Base-by-base conservation (phyloP, 2,797 vertebrate species). In the Bovichtus variegatus region DNA sequence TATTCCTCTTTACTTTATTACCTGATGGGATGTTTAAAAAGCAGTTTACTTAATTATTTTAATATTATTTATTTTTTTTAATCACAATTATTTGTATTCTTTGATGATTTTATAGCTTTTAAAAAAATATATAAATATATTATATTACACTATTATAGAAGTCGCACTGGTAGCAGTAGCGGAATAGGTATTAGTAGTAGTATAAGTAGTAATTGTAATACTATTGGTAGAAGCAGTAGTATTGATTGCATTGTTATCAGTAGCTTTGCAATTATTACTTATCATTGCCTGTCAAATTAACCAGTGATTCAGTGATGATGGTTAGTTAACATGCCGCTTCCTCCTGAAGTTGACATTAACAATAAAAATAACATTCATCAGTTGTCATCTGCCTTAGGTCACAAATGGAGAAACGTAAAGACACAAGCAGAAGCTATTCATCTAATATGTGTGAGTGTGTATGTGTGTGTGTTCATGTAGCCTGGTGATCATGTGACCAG, bases 401-500 rank as follows among this genome's bases (percentile, higher is more conserved):
- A 59, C 21, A 19, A 44, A 13, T 5, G 4, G 4, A 57, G 31
- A 3, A 63, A 57, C 6, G 36, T n/a, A 3, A 36, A 61, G 18
- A 60, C 13, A 50, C 3, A 41, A 62, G 61, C 21, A 72, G 59
- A 53, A 2, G 16, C 0, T 65, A 25, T 67, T 78, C 81, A 76
- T 34, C 34, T 63, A 21, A 19, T 23, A 16, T 51, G 40, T 34
- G 5, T 54, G 60, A 59, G 61, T 29, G 65, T 50, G 70, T 36
- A 67, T 44, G 40, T 49, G 31, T 27, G 38, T 40, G 71, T 43
- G 36, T 12, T 9, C 23, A 10, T 36, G 63, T 36, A 43, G 23
- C 34, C 82, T 75, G 74, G 76, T 57, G 31, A 58, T 80, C 71
- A 78, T 76, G 71, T 78, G 84, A 94, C 88, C 95, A 95, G 95